These are phyloP conservation scores for Anastrepha ludens DNA, from an alignment of 1,140 invertebrate genomes.

Conservation along the genomic window DNA sequence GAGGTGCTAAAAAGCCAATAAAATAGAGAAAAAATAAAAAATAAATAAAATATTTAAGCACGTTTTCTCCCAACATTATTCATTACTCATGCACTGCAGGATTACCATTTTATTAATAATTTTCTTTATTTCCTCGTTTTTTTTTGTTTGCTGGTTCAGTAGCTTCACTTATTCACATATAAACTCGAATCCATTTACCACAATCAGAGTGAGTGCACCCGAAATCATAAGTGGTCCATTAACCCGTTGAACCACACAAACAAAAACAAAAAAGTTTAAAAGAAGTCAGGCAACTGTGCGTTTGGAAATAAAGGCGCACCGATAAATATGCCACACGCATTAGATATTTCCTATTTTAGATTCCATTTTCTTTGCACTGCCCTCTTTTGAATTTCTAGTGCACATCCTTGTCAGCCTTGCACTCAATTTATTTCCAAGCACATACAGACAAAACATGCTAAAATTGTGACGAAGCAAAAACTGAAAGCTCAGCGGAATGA, in stretches of 20 bases:
- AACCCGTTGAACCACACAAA: not conserved
- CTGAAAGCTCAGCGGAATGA: not conserved
- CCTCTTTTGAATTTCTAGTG: not conserved
- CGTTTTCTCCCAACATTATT: no score
- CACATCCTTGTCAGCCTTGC: not conserved
- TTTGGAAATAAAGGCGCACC: not conserved
- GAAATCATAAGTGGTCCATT: not conserved
- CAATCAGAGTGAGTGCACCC: not conserved
- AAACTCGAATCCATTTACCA: not conserved
- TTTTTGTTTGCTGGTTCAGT: no score
- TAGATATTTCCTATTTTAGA: not conserved
- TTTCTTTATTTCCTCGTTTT: no score
- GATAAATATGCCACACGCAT: constrained; percentile 1
- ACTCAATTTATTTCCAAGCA: not conserved
- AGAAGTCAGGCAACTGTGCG: not conserved
- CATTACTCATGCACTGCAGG: no score
- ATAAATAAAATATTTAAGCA: no score
- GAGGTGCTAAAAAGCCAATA: not conserved
- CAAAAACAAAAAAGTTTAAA: not conserved
- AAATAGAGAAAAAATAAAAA: not conserved
- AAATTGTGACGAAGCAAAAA: constrained; percentile 1
- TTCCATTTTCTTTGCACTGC: not conserved
- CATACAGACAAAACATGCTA: not conserved
- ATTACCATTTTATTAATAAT: no score
- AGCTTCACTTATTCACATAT: not conserved